A percentile compares a stretch with the other conserved stretches of the same genome.
Evolutionary conservation across 1,140 invertebrate species (phyloP).

Genomic region (Dryas iulia): DNA sequence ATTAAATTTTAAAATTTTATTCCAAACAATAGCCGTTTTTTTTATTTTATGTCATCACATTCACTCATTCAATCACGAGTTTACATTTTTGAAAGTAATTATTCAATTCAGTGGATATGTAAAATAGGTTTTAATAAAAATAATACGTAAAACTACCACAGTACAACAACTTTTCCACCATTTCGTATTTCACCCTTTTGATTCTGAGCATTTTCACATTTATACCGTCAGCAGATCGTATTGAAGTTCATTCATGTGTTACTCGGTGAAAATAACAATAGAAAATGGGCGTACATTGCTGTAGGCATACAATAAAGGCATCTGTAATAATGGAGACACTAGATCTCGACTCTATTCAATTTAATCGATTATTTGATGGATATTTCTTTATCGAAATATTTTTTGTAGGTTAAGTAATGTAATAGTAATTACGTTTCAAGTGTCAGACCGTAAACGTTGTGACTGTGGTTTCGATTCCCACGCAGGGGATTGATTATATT

Average conservation of each 20-base stretch:
- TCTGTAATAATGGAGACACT: slow-evolving; percentile 16
- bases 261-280: slow-evolving; percentile 13
- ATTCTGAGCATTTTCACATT: background rate
- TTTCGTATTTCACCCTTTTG: background rate
- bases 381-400: background rate
- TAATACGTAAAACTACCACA: background rate
- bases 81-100: background rate
- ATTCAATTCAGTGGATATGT: background rate
- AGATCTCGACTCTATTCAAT: slow-evolving; percentile 6
- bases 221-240: background rate
- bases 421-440: no score
- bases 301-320: slow-evolving; percentile 13
- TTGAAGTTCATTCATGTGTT: slow-evolving; percentile 12
- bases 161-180: background rate
- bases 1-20: no score
- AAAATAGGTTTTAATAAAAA: background rate
- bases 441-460: no score
- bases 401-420: background rate
- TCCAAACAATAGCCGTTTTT: no score
- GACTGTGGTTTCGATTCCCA: no score
- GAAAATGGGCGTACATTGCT: slow-evolving; percentile 17
- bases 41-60: no score
- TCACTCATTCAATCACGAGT: no score
- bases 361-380: slow-evolving; percentile 4
- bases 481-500: no score